Conservation (phyloP, 2,888 invertebrate genomes). For the Eilema griseolum region DNA sequence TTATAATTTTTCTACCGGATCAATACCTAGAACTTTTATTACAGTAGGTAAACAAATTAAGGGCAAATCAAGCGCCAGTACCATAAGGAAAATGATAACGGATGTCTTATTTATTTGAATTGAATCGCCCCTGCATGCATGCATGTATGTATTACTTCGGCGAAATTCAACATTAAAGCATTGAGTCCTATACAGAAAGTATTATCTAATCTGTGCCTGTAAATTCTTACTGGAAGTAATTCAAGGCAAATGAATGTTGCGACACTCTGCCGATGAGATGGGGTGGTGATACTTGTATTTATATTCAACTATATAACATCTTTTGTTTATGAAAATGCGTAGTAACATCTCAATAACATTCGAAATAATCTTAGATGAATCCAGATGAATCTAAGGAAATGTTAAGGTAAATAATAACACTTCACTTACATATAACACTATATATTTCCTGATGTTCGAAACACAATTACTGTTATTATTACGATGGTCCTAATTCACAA, state of each 20-base stretch:
- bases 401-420: no score
- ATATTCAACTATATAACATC: no score
- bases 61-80: conserved; percentile 17
- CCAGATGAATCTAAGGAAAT: no score
- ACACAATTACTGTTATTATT: conserved; percentile 2
- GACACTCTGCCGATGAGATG: no score
- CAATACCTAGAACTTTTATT: conserved; percentile 22
- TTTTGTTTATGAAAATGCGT: no score
- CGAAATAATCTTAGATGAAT: no score
- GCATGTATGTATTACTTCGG: no score
- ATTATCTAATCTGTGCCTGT: background rate
- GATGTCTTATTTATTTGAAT: conserved; percentile 32
- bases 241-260: conserved; percentile 4
- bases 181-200: background rate
- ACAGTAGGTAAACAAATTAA: conserved; percentile 18
- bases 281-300: no score
- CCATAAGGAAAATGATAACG: conserved; percentile 17
- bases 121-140: no score
- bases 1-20: background rate
- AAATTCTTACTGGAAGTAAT: background rate
- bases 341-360: no score
- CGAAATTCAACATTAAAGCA: background rate
- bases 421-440: background rate
- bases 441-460: background rate
- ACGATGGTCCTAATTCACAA: background rate